Conservation (phyloP, 2,797 vertebrate species). For the Chelidonichthys spinosus region DNA sequence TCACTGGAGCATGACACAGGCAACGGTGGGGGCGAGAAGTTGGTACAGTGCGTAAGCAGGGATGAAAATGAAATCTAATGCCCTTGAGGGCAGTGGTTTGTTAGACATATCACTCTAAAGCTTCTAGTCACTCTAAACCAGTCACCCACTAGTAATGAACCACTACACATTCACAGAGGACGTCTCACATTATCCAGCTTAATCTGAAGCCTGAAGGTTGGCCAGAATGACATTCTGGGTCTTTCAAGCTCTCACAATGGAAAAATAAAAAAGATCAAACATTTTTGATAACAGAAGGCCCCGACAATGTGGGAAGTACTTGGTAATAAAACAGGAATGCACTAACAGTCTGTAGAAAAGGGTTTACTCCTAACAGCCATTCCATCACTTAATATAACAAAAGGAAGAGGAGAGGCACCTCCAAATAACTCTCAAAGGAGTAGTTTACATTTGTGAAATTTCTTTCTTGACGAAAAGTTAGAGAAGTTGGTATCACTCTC, state of each 20-base stretch:
- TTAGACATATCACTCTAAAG: neutral
- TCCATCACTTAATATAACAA: too few relatives aligned
- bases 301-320: neutral
- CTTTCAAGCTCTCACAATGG: too few relatives aligned
- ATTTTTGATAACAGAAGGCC: neutral
- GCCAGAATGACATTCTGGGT: too few relatives aligned
- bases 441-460: neutral
- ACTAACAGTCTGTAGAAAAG: too few relatives aligned
- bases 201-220: too few relatives aligned
- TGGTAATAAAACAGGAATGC: neutral
- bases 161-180: too few relatives aligned
- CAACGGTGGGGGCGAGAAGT: constrained; percentile 33
- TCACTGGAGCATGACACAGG: constrained; percentile 38
- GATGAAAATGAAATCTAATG: neutral
- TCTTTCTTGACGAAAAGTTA: neutral
- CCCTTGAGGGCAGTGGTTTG: neutral
- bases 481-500: neutral
- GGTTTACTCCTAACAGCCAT: too few relatives aligned
- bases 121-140: neutral
- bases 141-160: too few relatives aligned
- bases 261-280: too few relatives aligned
- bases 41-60: constrained; percentile 8
- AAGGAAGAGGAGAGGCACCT: too few relatives aligned
- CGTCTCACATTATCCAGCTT: too few relatives aligned
- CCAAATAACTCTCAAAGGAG: too few relatives aligned